Conservation (phyloP, 2,888 invertebrate genomes). For the Quadroppia sp. region DNA sequence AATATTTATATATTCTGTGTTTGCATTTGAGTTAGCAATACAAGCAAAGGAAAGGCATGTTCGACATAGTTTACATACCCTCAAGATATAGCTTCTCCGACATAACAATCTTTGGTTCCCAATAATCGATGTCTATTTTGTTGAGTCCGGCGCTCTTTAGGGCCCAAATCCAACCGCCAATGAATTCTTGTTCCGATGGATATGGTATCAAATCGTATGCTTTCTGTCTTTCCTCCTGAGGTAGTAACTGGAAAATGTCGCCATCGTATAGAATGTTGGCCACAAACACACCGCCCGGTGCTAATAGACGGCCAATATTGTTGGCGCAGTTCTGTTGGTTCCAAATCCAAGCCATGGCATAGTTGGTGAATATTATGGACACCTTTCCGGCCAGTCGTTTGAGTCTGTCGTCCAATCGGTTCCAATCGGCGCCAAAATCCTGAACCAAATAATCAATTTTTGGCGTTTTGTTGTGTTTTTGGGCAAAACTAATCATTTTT, state of each 20-base stretch:
- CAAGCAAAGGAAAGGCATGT: not conserved
- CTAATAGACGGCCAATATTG: slow-evolving; percentile 22
- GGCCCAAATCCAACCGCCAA: slow-evolving; percentile 13
- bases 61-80: not conserved
- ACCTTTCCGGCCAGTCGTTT: slow-evolving; percentile 31
- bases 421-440: slow-evolving; percentile 36
- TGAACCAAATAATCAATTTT: slow-evolving; percentile 36
- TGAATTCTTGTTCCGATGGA: slow-evolving; percentile 30
- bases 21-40: not conserved
- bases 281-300: slow-evolving; percentile 37
- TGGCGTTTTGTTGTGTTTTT: not conserved
- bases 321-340: slow-evolving; percentile 14
- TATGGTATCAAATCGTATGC: slow-evolving; percentile 26
- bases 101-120: slow-evolving; percentile 26
- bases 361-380: slow-evolving; percentile 35
- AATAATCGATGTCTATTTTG: slow-evolving; percentile 26
- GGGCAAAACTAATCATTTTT: slow-evolving; percentile 35
- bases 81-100: not conserved
- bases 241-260: slow-evolving; percentile 25
- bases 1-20: slow-evolving; percentile 37
- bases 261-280: slow-evolving; percentile 40
- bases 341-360: slow-evolving; percentile 39
- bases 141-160: not conserved
- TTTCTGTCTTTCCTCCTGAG: not conserved
- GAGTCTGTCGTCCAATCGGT: slow-evolving; percentile 25